Conservation (phyloP, 2,113 vertebrate species). For the Pollimyrus isidori region DNA sequence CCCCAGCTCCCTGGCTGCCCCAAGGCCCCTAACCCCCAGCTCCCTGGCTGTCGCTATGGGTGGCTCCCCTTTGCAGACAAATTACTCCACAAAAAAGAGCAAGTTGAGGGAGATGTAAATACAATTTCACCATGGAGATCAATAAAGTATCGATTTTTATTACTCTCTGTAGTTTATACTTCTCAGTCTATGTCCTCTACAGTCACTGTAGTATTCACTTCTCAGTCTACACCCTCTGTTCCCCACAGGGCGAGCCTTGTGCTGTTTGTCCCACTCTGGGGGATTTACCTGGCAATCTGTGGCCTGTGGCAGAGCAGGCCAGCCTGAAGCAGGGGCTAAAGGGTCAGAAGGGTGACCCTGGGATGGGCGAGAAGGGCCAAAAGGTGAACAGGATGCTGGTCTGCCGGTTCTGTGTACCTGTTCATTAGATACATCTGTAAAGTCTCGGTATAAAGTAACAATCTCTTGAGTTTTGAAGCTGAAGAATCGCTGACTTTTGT, state of each 20-base stretch:
- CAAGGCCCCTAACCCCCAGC: too few relatives aligned
- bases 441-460: not conserved
- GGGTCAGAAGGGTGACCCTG: constrained; percentile 52
- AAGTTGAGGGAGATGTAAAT: too few relatives aligned
- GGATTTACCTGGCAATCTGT: constrained; percentile 31
- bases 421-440: not conserved
- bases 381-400: constrained; percentile 37
- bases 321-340: constrained; percentile 30
- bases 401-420: not conserved
- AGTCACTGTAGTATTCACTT: not conserved
- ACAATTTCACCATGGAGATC: too few relatives aligned
- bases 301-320: constrained; percentile 8
- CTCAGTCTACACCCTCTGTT: not conserved
- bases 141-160: too few relatives aligned
- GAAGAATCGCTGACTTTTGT: constrained; percentile 3
- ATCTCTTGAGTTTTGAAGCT: not conserved
- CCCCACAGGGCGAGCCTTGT: constrained; percentile 55
- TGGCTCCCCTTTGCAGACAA: too few relatives aligned
- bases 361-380: constrained; percentile 48
- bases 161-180: not conserved
- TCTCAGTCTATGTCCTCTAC: not conserved
- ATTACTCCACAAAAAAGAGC: too few relatives aligned
- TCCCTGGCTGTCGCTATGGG: too few relatives aligned
- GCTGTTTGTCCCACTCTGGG: constrained; percentile 48
- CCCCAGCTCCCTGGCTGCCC: too few relatives aligned